Evolutionary conservation across 2,113 vertebrate genomes (phyloP).

Genomic region (Nyctibius bracteatus): DNA sequence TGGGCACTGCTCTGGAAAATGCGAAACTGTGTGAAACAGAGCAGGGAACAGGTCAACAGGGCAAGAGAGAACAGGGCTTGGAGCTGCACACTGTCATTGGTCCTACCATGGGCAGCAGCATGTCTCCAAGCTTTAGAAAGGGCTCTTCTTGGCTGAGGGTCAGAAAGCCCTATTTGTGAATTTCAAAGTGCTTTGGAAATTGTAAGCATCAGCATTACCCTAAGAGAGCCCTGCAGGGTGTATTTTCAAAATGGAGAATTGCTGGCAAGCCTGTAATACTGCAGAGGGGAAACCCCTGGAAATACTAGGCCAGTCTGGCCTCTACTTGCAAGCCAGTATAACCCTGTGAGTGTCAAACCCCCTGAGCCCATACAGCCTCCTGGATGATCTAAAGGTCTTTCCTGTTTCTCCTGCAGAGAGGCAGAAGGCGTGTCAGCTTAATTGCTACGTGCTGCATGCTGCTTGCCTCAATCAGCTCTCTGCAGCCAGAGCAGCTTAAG

Average conservation of each 20-base stretch:
- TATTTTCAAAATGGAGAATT: neutral
- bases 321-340: neutral
- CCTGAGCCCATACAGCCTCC: neutral
- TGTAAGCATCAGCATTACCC: neutral
- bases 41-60: neutral
- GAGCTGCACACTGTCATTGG: neutral
- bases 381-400: slow-evolving; percentile 11
- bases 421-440: neutral
- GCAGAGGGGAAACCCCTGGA: slow-evolving; percentile 22
- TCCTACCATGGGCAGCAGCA: neutral
- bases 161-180: neutral
- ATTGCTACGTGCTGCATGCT: neutral
- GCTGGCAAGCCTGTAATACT: slow-evolving; percentile 6
- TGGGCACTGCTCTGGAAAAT: neutral
- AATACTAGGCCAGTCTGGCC: neutral
- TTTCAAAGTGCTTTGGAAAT: neutral
- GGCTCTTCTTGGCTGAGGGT: neutral
- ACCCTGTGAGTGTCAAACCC: neutral
- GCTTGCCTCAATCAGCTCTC: neutral
- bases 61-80: neutral
- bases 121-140: neutral
- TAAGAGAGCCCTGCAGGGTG: neutral
- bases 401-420: neutral
- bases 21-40: neutral
- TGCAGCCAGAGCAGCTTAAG: neutral